Percentiles rank a stretch among this genome's conserved stretches.
These are phyloP conservation scores for Neomorphus geoffroyi DNA, from an alignment of 2,797 vertebrate genomes.

Conservation along the genomic window DNA sequence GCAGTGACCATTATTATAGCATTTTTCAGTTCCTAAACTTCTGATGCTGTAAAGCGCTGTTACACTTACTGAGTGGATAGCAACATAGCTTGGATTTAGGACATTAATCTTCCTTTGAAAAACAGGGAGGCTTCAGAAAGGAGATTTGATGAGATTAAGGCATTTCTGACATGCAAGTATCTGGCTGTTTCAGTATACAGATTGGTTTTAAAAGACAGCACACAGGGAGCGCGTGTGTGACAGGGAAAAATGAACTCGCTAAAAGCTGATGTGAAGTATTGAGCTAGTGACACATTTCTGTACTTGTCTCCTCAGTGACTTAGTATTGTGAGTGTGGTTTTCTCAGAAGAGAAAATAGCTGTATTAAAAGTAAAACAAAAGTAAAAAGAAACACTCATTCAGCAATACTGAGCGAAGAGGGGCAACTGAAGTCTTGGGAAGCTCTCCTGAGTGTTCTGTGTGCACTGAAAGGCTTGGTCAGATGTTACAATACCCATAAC, in stretches of 20 bases:
- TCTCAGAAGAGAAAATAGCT: not conserved
- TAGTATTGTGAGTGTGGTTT: not conserved
- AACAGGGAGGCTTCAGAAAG: conserved; percentile 32
- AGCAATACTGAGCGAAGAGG: not conserved
- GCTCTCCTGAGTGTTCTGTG: not conserved
- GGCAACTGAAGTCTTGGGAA: not conserved
- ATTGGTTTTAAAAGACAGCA: not conserved
- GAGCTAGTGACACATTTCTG: not conserved
- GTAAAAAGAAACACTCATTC: not conserved
- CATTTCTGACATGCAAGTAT: conserved; percentile 34
- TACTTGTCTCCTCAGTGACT: not conserved
- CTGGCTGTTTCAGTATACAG: not conserved
- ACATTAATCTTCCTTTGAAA: conserved; percentile 51
- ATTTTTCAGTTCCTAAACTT: not conserved
- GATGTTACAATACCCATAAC: not conserved
- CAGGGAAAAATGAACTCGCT: not conserved
- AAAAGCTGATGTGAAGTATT: not conserved
- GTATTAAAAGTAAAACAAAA: not conserved
- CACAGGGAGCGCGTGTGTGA: not conserved
- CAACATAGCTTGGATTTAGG: conserved; percentile 45
- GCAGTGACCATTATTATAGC: not conserved
- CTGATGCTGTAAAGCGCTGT: not conserved
- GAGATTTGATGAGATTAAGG: conserved; percentile 59
- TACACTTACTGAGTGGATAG: not conserved
- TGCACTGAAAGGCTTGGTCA: accelerated